These are phyloP conservation scores for Trachelus iudaicus DNA, from an alignment of 2,888 invertebrate genomes.

Conservation along the genomic window DNA sequence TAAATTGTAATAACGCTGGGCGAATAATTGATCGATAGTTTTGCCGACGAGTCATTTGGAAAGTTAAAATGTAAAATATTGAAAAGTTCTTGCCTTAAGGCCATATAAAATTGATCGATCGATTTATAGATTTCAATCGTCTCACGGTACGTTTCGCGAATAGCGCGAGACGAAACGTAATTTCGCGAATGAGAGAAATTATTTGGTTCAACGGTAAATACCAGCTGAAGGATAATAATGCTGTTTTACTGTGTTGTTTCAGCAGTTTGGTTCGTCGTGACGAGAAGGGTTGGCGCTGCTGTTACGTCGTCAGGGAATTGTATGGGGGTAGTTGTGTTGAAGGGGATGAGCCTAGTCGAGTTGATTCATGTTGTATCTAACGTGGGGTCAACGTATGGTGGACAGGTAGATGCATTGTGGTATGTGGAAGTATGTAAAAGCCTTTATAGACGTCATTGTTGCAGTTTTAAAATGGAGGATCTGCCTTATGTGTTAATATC, in stretches of 20 bases:
- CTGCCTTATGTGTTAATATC: conserved; percentile 59
- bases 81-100: not conserved
- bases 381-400: not conserved
- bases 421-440: not conserved
- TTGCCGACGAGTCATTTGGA: not conserved
- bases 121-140: not conserved
- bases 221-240: not conserved
- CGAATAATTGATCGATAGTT: not conserved
- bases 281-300: conserved; percentile 22
- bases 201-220: not conserved
- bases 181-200: not conserved
- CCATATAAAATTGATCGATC: not conserved
- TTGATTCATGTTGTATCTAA: not conserved
- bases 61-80: not conserved
- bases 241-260: conserved; percentile 36
- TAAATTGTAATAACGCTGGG: not conserved
- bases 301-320: not conserved
- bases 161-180: not conserved
- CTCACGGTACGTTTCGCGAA: not conserved
- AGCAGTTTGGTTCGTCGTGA: conserved; percentile 49
- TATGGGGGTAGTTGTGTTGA: not conserved
- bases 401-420: not conserved
- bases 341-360: not conserved
- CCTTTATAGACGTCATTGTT: not conserved
- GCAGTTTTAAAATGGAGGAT: conserved; percentile 43